A percentile compares a stretch with the other conserved stretches of the same genome.
phyloP scores from a whole-genome alignment of 2,888 invertebrate species.

The Melieria omissa region DNA sequence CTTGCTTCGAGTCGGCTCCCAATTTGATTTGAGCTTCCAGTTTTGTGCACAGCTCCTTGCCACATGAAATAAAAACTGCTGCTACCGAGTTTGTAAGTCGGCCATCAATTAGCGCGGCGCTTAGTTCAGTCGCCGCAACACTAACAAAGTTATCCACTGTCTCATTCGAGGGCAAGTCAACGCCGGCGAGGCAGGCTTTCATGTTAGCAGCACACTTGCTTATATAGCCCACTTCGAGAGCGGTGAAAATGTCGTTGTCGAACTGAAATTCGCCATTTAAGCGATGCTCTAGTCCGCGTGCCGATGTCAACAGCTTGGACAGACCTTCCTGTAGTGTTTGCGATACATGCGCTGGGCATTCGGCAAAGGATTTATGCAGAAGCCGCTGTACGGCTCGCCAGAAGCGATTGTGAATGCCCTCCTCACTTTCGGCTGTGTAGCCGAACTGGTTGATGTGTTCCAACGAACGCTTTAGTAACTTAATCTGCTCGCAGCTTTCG shows the following conservation, averaged over 20 bases:
- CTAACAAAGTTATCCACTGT: conserved; percentile 63
- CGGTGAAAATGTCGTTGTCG: conserved; percentile 60
- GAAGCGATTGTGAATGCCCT: conserved; percentile 69
- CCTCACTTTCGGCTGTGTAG: conserved; percentile 48
- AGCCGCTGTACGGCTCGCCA: conserved; percentile 69
- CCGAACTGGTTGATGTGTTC: conserved; percentile 59
- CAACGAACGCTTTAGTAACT: conserved; percentile 63
- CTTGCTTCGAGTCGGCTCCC: conserved; percentile 65
- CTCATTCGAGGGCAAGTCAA: conserved; percentile 63
- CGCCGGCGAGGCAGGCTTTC: conserved; percentile 60
- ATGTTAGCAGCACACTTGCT: conserved; percentile 64
- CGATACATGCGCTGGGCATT: conserved; percentile 61
- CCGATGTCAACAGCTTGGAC: conserved; percentile 62
- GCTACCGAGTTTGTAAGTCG: conserved; percentile 71
- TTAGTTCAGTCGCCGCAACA: conserved; percentile 73
- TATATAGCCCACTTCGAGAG: conserved; percentile 64
- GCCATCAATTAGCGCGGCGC: conserved; percentile 86
- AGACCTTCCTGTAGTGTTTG: conserved; percentile 65
- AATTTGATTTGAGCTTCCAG: conserved; percentile 64
- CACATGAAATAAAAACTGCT: conserved; percentile 61
- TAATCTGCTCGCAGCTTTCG: conserved; percentile 75
- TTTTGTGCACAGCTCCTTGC: conserved; percentile 64
- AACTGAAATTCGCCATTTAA: conserved; percentile 60
- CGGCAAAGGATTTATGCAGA: conserved; percentile 64
- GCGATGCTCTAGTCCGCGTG: conserved; percentile 59